Base-by-base conservation (phyloP, 1,140 invertebrate species). In the Matsumurasca onukii region DNA sequence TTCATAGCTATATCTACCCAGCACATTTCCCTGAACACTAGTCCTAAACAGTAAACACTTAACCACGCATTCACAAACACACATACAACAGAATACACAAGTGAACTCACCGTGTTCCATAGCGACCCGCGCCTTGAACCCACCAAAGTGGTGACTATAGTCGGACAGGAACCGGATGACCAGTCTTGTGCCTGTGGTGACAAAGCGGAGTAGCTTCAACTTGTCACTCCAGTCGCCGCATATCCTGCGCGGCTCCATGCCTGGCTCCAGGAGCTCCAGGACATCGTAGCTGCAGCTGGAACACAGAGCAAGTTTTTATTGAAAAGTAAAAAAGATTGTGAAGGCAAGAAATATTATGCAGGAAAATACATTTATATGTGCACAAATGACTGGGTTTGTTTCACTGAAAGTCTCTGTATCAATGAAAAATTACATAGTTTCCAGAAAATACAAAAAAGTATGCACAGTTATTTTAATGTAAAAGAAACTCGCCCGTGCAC, bases 181-280 rank as follows among this genome's bases (percentile, higher is more conserved):
- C 5, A 91, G 73, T 20, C 77, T 75, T 30, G 84, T 82, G 0
- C 80, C 79, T 0, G 75, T 76, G 17, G 84, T 86, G 31, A 84
- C 82, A 77, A 87, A 84, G 1, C 88, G 83, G 2, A 91, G 78
- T 17, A 91, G 79, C 77, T 92, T 93, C 15, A 91, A 78, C 73
- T 86, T 86, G 12, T 84, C 81, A 71, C 85, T 88, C 87, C 88
- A 91, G 75, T 92, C 88, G 1, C 90, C 90, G 77, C 91, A 93
- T 2, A 86, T 78, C 5, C 86, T 79, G 31, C 82, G 76, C 34
- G 79, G 75, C 22, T 76, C 74, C 1, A 69, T 61, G 2, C 66
- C 65, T 63, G 66, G 66, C 13, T 69, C 71, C 29, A 51, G 31
- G 27, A 71, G 29, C 49, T 72, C 69, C 31, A 73, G 24, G 31